phyloP scores from a whole-genome alignment of 1,140 invertebrate species.

The Leguminivora glycinivorella region DNA sequence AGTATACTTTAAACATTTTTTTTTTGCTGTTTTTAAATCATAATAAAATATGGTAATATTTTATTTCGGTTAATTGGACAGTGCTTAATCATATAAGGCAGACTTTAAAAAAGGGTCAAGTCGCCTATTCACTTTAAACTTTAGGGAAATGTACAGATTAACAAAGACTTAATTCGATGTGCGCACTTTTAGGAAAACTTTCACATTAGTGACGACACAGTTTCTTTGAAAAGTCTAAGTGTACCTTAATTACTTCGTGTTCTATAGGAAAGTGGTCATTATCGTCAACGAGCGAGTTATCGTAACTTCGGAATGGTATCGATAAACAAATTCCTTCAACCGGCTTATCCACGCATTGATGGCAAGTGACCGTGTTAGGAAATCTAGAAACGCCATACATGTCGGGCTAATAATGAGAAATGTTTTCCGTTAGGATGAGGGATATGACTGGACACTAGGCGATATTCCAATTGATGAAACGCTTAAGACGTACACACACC shows the following conservation, averaged over 20 bases:
- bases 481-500: not conserved
- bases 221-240: not conserved
- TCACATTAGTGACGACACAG: too few relatives aligned
- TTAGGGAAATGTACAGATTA: too few relatives aligned
- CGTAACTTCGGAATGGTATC: not conserved
- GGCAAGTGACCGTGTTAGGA: not conserved
- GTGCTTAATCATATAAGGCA: too few relatives aligned
- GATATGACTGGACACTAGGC: conserved; percentile 19
- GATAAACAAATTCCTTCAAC: conserved; percentile 8
- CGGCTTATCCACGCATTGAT: not conserved
- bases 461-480: not conserved
- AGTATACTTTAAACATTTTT: too few relatives aligned
- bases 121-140: too few relatives aligned
- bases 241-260: not conserved
- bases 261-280: not conserved
- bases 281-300: not conserved
- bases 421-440: conserved; percentile 33
- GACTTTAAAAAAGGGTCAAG: too few relatives aligned
- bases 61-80: too few relatives aligned
- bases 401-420: conserved; percentile 37
- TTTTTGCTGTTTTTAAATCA: too few relatives aligned
- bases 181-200: too few relatives aligned
- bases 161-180: too few relatives aligned
- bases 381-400: conserved; percentile 28
- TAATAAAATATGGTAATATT: too few relatives aligned